A percentile compares a stretch with the other conserved stretches of the same genome.
Evolutionary conservation across 2,888 invertebrate genomes (phyloP).

Genomic region (Meteorus cinctellus): DNA sequence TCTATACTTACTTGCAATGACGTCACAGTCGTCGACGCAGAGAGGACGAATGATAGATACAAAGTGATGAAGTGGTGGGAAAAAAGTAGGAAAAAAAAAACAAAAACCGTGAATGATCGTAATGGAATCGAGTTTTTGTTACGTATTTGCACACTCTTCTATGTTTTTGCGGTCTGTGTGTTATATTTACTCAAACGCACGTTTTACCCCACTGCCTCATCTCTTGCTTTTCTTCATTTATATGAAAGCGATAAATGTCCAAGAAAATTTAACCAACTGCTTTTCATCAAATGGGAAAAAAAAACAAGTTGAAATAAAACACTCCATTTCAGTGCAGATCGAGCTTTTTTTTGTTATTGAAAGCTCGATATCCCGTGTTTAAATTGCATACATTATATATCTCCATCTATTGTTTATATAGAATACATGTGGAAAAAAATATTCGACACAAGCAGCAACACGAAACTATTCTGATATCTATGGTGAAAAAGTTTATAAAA

Average conservation of each 20-base stretch:
- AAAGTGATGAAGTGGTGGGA: neutral
- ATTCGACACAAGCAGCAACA: too few relatives aligned
- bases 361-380: neutral
- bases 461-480: too few relatives aligned
- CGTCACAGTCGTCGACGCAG: neutral
- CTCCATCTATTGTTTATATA: too few relatives aligned
- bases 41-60: neutral
- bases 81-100: neutral
- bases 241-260: neutral
- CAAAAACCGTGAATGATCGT: slow-evolving; percentile 7
- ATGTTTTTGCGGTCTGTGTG: neutral
- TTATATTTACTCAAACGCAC: neutral
- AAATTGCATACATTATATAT: too few relatives aligned
- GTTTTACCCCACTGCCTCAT: neutral
- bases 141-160: neutral
- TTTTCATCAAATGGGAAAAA: neutral
- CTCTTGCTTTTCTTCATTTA: neutral
- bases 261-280: neutral
- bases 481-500: too few relatives aligned
- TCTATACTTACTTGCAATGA: neutral
- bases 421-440: too few relatives aligned
- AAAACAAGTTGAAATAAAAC: neutral
- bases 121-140: slow-evolving; percentile 8
- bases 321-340: neutral
- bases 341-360: neutral